phyloP scores from a whole-genome alignment of 2,888 invertebrate genomes.

The Odontocerum albicorne region DNA sequence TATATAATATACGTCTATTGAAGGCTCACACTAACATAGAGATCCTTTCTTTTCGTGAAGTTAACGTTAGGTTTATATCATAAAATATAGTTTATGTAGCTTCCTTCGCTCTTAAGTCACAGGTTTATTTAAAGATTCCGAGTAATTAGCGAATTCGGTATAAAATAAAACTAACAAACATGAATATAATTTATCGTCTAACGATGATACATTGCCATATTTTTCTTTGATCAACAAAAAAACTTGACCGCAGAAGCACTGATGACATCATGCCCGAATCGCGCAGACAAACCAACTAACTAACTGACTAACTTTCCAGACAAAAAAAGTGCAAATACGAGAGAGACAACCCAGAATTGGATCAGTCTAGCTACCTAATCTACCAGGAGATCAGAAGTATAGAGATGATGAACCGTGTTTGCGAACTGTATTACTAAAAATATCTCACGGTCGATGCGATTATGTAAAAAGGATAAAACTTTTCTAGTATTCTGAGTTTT shows the following conservation, averaged over 20 bases:
- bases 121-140: background rate
- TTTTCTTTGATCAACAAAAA: background rate
- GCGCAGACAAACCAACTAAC: slow-evolving; percentile 1
- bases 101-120: background rate
- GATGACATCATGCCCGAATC: background rate
- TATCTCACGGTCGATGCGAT: too few relatives aligned
- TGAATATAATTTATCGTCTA: background rate
- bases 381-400: slow-evolving; percentile 19
- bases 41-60: too few relatives aligned
- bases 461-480: too few relatives aligned
- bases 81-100: too few relatives aligned
- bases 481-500: too few relatives aligned
- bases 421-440: too few relatives aligned
- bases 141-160: background rate
- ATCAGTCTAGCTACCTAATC: slow-evolving; percentile 10
- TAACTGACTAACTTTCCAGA: too few relatives aligned
- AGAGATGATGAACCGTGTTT: too few relatives aligned
- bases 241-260: background rate
- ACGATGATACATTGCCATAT: too few relatives aligned
- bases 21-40: too few relatives aligned
- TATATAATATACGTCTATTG: too few relatives aligned
- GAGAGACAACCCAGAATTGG: slow-evolving; percentile 5
- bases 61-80: too few relatives aligned
- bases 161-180: background rate
- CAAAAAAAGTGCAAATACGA: slow-evolving; percentile 6